Evolutionary conservation across 2,113 vertebrate genomes (phyloP).

Genomic region (Camelus bactrianus): DNA sequence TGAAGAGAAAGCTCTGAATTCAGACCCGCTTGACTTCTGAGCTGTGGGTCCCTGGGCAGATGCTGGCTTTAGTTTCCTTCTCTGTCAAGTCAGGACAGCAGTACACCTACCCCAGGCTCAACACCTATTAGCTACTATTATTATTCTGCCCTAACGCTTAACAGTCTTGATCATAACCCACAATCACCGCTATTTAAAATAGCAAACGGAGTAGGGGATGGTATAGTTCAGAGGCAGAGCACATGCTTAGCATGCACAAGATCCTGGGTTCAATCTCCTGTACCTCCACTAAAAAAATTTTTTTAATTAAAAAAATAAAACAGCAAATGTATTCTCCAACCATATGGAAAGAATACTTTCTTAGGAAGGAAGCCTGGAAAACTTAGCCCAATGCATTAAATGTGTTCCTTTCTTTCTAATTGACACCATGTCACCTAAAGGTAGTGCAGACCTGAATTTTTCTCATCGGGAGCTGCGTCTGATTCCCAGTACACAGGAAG

Average conservation of each 20-base stretch:
- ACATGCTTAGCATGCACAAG: too few species aligned
- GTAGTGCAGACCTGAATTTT: neutral
- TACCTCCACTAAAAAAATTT: too few species aligned
- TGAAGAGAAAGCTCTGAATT: constrained; percentile 32
- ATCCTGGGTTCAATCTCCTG: too few species aligned
- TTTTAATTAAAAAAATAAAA: neutral
- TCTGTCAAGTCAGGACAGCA: neutral
- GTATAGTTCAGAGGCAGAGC: too few species aligned
- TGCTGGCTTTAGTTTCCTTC: neutral
- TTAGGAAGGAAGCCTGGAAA: neutral
- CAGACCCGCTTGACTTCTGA: neutral
- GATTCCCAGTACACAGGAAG: constrained; percentile 48
- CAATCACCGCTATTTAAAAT: constrained; percentile 15
- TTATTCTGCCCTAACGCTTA: neutral
- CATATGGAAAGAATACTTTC: neutral
- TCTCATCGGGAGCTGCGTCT: constrained; percentile 25
- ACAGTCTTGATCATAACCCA: constrained; percentile 11
- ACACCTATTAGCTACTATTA: neutral
- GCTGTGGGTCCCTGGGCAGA: neutral
- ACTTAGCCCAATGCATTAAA: neutral
- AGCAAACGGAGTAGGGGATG: neutral
- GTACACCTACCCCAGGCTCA: neutral
- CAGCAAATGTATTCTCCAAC: neutral
- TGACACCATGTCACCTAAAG: neutral
- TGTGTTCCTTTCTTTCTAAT: neutral